Percentiles rank a stretch among this genome's conserved stretches.
phyloP scores from a whole-genome alignment of 1,140 invertebrate genomes.

The Drosophila jambulina region DNA sequence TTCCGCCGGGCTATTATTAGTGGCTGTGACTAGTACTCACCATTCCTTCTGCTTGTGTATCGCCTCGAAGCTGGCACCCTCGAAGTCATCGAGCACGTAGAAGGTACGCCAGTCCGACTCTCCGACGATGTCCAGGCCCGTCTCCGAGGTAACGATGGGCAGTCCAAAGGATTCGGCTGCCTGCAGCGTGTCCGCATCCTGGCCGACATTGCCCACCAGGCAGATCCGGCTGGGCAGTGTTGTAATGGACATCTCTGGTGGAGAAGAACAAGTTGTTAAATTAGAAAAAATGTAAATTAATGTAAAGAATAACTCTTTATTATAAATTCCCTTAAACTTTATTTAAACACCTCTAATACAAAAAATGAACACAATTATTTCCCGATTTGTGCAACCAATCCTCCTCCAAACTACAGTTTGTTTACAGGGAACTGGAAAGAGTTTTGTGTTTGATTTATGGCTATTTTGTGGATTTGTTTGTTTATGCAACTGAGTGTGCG shows the following conservation, averaged over 20 bases:
- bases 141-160: conserved; percentile 88
- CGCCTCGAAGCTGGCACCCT: conserved; percentile 88
- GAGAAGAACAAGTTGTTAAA: conserved; percentile 11
- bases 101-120: conserved; percentile 88
- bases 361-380: background rate
- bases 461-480: conserved; percentile 68
- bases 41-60: conserved; percentile 89
- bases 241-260: conserved; percentile 79
- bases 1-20: conserved; percentile 24
- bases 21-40: conserved; percentile 77
- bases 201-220: conserved; percentile 86
- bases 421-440: conserved; percentile 45
- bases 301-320: background rate
- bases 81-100: conserved; percentile 90
- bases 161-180: conserved; percentile 88
- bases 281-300: background rate
- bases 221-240: conserved; percentile 86
- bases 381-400: background rate
- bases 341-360: background rate
- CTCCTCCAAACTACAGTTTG: conserved; percentile 23
- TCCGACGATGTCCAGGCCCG: conserved; percentile 87
- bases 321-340: background rate
- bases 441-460: conserved; percentile 65
- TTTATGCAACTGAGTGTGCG: conserved; percentile 67
- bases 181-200: conserved; percentile 86